Conservation (phyloP, 64 coral and sea anemone genomes). For the Montipora efflorescens region DNA sequence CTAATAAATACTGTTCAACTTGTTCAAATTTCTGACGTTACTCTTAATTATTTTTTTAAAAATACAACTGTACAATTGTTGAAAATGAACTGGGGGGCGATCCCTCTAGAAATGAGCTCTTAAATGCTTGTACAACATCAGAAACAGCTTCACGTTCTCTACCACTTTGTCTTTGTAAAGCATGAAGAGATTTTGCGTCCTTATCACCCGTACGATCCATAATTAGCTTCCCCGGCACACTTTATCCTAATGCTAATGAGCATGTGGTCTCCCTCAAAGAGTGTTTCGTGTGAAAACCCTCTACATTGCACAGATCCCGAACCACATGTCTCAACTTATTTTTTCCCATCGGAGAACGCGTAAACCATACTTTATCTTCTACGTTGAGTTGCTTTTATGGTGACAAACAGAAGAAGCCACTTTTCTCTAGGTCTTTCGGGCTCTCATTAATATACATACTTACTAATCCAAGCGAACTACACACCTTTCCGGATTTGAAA, state of each 20-base stretch:
- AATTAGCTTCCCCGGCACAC: too few species aligned
- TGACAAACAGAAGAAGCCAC: not conserved
- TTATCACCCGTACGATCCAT: not conserved
- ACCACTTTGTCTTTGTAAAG: slow-evolving; percentile 21
- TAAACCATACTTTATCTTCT: not conserved
- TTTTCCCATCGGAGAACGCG: not conserved
- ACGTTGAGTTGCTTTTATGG: not conserved
- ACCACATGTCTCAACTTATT: not conserved
- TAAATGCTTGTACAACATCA: not conserved
- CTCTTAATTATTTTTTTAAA: not conserved
- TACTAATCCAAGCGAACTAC: not conserved
- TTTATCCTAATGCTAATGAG: not conserved
- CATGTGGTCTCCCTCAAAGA: not conserved
- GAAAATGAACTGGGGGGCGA: not conserved
- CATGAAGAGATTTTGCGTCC: slow-evolving; percentile 10
- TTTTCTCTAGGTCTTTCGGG: not conserved
- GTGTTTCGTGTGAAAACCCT: not conserved
- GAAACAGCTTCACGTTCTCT: slow-evolving; percentile 6
- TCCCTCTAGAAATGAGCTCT: not conserved
- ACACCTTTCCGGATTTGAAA: not conserved
- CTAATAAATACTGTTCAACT: not conserved
- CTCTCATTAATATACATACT: not conserved
- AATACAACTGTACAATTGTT: not conserved
- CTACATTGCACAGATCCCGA: not conserved
- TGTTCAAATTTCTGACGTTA: not conserved